phyloP scores from a whole-genome alignment of 2,888 invertebrate species.

The Acronicta aceris region DNA sequence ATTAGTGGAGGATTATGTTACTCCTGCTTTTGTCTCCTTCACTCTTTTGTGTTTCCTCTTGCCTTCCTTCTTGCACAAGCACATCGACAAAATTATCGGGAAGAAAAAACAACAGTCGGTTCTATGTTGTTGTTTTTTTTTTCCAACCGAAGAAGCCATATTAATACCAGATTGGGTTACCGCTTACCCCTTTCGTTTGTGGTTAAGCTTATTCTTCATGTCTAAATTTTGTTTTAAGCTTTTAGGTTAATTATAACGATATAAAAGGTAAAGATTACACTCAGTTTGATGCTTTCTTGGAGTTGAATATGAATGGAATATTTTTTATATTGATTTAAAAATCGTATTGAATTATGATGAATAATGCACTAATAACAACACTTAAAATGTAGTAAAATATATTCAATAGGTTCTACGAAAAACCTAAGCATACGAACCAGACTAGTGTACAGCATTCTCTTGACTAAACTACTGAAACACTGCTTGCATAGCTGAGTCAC shows the following conservation, averaged over 20 bases:
- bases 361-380: too few relatives aligned
- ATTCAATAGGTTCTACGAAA: background rate
- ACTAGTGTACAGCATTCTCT: conserved; percentile 15
- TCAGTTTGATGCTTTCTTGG: background rate
- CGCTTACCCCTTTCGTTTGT: conserved; percentile 58
- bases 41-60: conserved; percentile 42
- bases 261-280: background rate
- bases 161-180: conserved; percentile 64
- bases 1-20: conserved; percentile 80
- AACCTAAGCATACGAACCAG: conserved; percentile 9
- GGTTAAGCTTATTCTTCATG: conserved; percentile 51
- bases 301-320: too few relatives aligned
- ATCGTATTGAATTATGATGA: too few relatives aligned
- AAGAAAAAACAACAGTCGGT: conserved; percentile 52
- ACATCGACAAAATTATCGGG: conserved; percentile 57
- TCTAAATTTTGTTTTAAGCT: conserved; percentile 28
- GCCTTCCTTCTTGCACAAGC: conserved; percentile 50
- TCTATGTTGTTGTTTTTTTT: conserved; percentile 48
- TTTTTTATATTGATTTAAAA: too few relatives aligned
- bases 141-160: conserved; percentile 65
- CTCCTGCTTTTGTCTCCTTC: conserved; percentile 65
- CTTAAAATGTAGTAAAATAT: too few relatives aligned
- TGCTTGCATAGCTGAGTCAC: conserved; percentile 69
- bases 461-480: conserved; percentile 33
- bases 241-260: conserved; percentile 7